A percentile compares a stretch with the other conserved stretches of the same genome.
Evolutionary conservation across 2,797 vertebrate genomes (phyloP).

Genomic region (Gephyroberyx darwinii): DNA sequence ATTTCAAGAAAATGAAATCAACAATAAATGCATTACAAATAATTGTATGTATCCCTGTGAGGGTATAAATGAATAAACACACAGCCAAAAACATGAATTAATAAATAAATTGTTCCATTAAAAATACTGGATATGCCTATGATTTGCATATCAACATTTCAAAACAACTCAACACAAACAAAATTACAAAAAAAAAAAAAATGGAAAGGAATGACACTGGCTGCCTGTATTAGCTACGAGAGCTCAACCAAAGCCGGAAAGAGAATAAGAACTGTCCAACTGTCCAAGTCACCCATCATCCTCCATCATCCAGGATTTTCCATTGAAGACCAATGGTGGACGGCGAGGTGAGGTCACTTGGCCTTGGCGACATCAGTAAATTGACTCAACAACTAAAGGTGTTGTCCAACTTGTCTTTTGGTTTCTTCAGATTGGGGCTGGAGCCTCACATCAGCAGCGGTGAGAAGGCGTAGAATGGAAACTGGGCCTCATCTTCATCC

Average conservation of each 20-base stretch:
- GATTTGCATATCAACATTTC: conserved; percentile 10
- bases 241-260: conserved; percentile 78
- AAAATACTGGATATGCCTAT: conserved; percentile 9
- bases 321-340: conserved; percentile 38
- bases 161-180: conserved; percentile 19
- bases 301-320: conserved; percentile 37
- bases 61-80: conserved; percentile 19
- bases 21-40: neutral
- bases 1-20: neutral
- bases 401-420: neutral
- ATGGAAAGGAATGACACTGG: conserved; percentile 74
- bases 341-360: conserved; percentile 28
- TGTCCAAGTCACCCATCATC: conserved; percentile 29
- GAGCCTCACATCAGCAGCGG: conserved; percentile 77
- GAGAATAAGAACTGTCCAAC: conserved; percentile 42
- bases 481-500: conserved; percentile 91
- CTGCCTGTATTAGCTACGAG: conserved; percentile 70
- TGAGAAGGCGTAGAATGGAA: conserved; percentile 87
- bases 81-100: conserved; percentile 19
- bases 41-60: conserved; percentile 15
- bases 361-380: conserved; percentile 39
- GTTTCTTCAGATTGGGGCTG: conserved; percentile 15
- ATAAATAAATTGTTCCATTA: conserved; percentile 39
- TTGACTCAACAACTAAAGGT: conserved; percentile 30
- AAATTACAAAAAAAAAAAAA: conserved; percentile 12